These are phyloP conservation scores for Stratiolaelaps scimitus DNA, from an alignment of 1,140 invertebrate species.

Conservation along the genomic window DNA sequence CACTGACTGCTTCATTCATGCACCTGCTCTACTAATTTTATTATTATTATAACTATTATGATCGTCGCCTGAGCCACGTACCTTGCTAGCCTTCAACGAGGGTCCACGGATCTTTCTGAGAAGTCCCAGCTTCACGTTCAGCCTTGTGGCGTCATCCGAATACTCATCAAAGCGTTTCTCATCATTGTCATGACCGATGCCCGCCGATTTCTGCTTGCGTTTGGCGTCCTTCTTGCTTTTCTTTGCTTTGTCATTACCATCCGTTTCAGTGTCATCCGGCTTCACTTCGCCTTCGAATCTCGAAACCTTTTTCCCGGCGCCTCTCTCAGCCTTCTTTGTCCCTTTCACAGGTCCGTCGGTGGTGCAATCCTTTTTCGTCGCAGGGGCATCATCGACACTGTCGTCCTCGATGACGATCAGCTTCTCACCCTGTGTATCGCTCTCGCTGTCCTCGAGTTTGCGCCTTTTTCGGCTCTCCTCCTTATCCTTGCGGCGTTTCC, in stretches of 20 bases:
- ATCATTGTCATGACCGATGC: too few species aligned
- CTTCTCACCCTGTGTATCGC: too few species aligned
- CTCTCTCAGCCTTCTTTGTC: slow-evolving; percentile 1
- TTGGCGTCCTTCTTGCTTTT: neutral
- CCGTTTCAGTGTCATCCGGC: neutral
- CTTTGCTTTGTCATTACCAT: neutral
- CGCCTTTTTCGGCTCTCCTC: too few species aligned
- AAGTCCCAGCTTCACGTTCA: neutral
- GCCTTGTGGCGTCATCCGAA: slow-evolving; percentile 1
- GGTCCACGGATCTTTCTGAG: slow-evolving; percentile 14
- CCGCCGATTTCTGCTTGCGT: neutral
- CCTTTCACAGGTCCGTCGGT: neutral
- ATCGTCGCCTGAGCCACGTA: neutral
- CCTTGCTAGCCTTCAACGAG: neutral
- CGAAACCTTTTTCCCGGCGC: neutral
- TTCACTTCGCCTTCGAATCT: neutral
- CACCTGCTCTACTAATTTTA: too few species aligned
- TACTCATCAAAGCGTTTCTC: too few species aligned
- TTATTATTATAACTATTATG: too few species aligned
- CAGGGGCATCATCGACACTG: too few species aligned
- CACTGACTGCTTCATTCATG: too few species aligned
- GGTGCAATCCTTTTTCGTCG: too few species aligned
- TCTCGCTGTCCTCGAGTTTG: too few species aligned
- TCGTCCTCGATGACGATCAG: too few species aligned
- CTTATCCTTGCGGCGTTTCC: too few species aligned